Evolutionary conservation across 2,797 vertebrate genomes (phyloP).

Genomic region (Pseudotriccus pelzelni): DNA sequence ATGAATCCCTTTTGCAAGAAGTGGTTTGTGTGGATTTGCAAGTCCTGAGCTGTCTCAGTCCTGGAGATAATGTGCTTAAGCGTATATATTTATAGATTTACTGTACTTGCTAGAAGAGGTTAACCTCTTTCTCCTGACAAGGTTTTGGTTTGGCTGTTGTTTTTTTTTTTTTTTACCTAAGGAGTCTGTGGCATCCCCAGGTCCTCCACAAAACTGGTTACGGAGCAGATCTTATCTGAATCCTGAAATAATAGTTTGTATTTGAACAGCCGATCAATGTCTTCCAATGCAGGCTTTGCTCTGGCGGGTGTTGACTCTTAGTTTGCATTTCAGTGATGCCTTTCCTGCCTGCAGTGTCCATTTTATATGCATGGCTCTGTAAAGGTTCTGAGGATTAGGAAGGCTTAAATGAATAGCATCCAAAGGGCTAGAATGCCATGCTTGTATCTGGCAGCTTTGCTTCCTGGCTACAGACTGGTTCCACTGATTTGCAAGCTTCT

Average conservation of each 20-base stretch:
- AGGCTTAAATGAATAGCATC: not conserved
- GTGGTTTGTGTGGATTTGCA: constrained; percentile 26
- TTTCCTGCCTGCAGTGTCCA: not conserved
- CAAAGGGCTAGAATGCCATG: not conserved
- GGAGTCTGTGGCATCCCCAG: not conserved
- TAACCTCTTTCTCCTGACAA: too few relatives aligned
- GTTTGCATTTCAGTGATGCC: constrained; percentile 25
- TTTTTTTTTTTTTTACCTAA: not conserved
- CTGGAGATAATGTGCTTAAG: constrained; percentile 9
- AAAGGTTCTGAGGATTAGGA: constrained; percentile 26
- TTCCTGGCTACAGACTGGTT: not conserved
- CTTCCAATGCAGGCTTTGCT: not conserved
- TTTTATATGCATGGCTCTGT: not conserved
- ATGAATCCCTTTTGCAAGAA: not conserved
- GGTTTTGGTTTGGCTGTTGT: too few relatives aligned
- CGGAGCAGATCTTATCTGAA: not conserved
- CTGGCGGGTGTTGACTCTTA: not conserved
- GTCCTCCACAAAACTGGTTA: not conserved
- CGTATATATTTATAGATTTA: constrained; percentile 27
- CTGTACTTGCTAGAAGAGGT: not conserved
- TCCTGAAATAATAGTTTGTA: not conserved
- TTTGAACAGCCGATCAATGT: not conserved
- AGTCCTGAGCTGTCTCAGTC: constrained; percentile 11
- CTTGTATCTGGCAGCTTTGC: not conserved
- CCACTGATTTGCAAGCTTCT: not conserved